Evolutionary conservation across 1,140 invertebrate genomes (phyloP), one percentile per base, ranked within the genome.

Genomic region (Microplitis demolitor): DNA sequence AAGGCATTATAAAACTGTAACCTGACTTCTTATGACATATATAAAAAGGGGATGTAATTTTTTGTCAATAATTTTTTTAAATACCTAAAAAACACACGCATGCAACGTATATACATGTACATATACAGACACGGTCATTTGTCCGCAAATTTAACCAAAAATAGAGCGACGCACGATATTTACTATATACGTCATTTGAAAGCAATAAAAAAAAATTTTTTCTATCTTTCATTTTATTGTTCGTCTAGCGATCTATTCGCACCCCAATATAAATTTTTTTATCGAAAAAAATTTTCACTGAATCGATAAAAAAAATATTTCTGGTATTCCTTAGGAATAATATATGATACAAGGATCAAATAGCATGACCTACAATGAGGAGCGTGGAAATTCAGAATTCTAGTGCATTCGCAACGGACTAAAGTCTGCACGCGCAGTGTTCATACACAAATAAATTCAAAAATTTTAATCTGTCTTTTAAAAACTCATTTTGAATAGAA

Each of bases 61-160:
- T 75, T 72, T 71, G 74, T 63, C 14, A 50, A 34, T 34, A 14
- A n/a, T 24, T 56, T 56, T 71, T 56, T 50, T 39, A 0, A 61
- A 39, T 24, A 56, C n/a, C 13, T 24, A 64, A 34, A 64, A n/a
- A 66, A 45, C 9, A 45, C 63, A 67, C 13, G 14, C 24, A 54
- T n/a, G 6, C 24, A 14, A n/a, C 16, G 63, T 56, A 45, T 8
- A 6, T 45, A 45, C 11, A 45, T 45, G 39, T 45, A 45, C 39
- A 58, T 31, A 81, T 78, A 69, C 76, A 80, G 77, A 77, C 73
- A 73, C 76, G 73, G 74, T 83, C 80, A 84, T 84, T 84, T 84
- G 82, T 83, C 82, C 82, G 77, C 82, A 82, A 45, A 81, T 80
- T 84, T 80, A 74, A 76, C 78, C 81, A 78, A 78, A 83, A 83